Base-by-base conservation (phyloP, 2,888 invertebrate species). In the Conus canariensis region DNA sequence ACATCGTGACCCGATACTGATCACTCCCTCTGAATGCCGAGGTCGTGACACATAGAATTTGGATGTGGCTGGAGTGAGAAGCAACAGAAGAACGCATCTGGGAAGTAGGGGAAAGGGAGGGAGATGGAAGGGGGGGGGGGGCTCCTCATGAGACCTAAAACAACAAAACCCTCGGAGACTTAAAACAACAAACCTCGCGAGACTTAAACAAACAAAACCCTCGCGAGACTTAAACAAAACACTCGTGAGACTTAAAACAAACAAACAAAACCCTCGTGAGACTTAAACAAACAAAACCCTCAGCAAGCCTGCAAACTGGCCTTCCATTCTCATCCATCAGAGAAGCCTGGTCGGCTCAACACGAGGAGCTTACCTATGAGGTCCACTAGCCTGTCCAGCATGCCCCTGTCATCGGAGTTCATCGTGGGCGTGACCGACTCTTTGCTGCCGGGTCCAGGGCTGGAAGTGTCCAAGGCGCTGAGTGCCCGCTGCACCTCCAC, bases 401-500 rank as follows among this genome's bases (percentile, higher is more conserved):
- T 16, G 25, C 30, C 14, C 1, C 22, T 19, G 59, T 58, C 77
- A 14, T 88, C 25, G 12, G 86, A 67, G 19, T 86, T 67, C 6
- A n/a, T 60, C 86, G 14, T 12, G 16, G 14, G 12, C 30, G 19
- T 14, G 12, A 1, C 30, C 16, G 30, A 9, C 19, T 14, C 30
- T 10, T 25, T 60, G 67, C 19, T 45, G 45, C 30, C 19, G 8
- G 16, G 60, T 3, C 6, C 9, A n/a, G 25, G n/a, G 58, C 77
- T 19, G 7, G 77, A 1, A 16, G 77, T 5, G 82, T 59, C 22
- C 64, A 80, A 19, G 22, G 60, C 60, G 8, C 8, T 60, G 58
- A 88, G 80, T 16, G 14, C 60, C 16, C n/a, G 14, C 88, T 60
- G 59, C 80, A 80, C 80, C 59, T 88, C 59, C 58, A 14, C 80